Evolutionary conservation across 1,140 invertebrate genomes (phyloP).

Genomic region (Brachionus angularis): DNA sequence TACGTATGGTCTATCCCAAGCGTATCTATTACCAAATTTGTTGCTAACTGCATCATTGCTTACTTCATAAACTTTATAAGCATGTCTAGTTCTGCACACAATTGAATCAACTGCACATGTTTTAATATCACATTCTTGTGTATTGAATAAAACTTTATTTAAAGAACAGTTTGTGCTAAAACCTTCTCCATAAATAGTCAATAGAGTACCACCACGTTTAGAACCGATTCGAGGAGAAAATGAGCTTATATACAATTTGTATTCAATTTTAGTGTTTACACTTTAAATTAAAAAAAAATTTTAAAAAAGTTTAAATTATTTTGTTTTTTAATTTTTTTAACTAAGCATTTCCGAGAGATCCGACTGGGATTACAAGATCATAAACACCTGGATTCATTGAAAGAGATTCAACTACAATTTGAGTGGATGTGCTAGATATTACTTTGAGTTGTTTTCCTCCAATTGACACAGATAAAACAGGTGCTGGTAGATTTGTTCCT

Average conservation of each 20-base stretch:
- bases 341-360: background rate
- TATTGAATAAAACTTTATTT: constrained; percentile 48
- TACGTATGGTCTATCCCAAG: constrained; percentile 23
- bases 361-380: background rate
- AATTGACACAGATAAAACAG: constrained; percentile 36
- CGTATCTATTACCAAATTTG: constrained; percentile 39
- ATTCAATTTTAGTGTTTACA: background rate
- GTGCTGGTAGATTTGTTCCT: constrained; percentile 47
- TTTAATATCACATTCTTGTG: constrained; percentile 47
- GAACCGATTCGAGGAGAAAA: constrained; percentile 39
- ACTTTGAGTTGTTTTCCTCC: constrained; percentile 45
- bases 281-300: background rate
- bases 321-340: background rate
- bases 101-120: constrained; percentile 46
- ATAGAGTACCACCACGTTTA: constrained; percentile 48
- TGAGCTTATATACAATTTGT: constrained; percentile 40
- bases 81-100: constrained; percentile 47
- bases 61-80: constrained; percentile 46
- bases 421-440: constrained; percentile 35
- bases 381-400: constrained; percentile 46
- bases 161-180: constrained; percentile 46
- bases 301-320: background rate
- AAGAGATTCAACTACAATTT: constrained; percentile 46
- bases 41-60: constrained; percentile 47
- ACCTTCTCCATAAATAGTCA: constrained; percentile 50